A percentile compares a stretch with the other conserved stretches of the same genome.
Conservation (phyloP, 2,797 vertebrate species). For the Poecile montanus region DNA sequence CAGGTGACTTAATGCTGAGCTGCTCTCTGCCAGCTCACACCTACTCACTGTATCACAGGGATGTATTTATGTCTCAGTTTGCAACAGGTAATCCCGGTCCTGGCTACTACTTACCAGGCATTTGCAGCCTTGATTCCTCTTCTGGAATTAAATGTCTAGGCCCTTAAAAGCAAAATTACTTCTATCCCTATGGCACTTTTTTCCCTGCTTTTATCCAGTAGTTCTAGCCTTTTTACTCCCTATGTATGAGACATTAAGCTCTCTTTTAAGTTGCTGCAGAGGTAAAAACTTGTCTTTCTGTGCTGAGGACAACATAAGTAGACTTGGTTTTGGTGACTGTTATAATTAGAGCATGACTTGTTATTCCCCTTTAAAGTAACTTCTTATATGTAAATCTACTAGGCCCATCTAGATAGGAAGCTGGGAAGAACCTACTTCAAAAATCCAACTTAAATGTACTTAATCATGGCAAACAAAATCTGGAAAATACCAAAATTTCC, state of each 20-base stretch:
- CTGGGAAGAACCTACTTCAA: not conserved
- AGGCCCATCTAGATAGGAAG: not conserved
- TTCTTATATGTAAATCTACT: not conserved
- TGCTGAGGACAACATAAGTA: not conserved
- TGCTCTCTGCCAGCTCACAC: not conserved
- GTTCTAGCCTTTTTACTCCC: not conserved
- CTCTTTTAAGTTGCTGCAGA: not conserved
- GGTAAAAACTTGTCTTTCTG: not conserved
- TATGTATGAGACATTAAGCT: not conserved
- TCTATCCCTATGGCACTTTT: not conserved
- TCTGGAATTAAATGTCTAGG: not conserved
- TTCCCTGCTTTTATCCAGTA: not conserved
- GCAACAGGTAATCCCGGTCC: not conserved
- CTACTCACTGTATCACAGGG: not conserved
- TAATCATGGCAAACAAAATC: not conserved
- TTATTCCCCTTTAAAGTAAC: not conserved
- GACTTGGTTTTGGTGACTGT: not conserved
- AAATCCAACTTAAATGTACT: not conserved
- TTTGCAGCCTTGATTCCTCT: not conserved
- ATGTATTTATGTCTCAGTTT: not conserved
- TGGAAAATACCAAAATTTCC: not conserved
- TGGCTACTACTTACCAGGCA: not conserved
- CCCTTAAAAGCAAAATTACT: not conserved
- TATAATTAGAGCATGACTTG: not conserved
- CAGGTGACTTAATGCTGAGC: not conserved